Evolutionary conservation across 2,888 invertebrate species (phyloP).

Genomic region (Ypsolopha scabrella): DNA sequence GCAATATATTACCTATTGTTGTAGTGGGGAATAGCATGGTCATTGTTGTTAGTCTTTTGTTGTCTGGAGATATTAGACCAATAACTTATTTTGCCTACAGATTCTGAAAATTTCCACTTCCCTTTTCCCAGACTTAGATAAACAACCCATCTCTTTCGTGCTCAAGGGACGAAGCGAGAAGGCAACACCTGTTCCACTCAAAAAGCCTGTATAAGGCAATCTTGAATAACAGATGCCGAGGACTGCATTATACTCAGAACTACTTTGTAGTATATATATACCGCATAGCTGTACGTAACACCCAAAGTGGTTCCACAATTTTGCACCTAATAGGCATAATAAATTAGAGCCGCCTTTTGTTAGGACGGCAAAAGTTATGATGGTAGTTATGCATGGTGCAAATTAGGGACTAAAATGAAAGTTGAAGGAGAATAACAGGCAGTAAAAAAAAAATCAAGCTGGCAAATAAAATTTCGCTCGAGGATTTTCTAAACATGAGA

Average conservation of each 20-base stretch:
- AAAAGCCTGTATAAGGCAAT: not conserved
- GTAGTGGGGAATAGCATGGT: slow-evolving; percentile 9
- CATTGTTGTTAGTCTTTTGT: slow-evolving; percentile 38
- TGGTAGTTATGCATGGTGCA: not conserved
- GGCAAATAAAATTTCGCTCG: not conserved
- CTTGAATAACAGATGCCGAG: not conserved
- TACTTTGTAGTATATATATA: no score
- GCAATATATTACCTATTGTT: slow-evolving; percentile 3
- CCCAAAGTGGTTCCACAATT: not conserved
- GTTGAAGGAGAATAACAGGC: not conserved
- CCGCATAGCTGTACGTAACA: no score
- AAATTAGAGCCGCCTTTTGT: not conserved
- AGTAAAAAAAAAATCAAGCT: not conserved
- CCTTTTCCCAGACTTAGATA: not conserved
- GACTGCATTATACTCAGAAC: not conserved
- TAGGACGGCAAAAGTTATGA: not conserved
- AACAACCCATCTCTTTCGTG: not conserved
- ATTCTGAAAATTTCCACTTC: not conserved
- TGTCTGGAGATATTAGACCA: slow-evolving; percentile 41
- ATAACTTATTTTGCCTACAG: slow-evolving; percentile 35
- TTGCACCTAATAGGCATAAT: not conserved
- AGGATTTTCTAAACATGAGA: not conserved
- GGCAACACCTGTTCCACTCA: not conserved
- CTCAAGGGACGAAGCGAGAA: not conserved
- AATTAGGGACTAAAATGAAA: not conserved